phyloP scores from a whole-genome alignment of 2,888 invertebrate genomes.

The Sarcophaga subvicina region DNA sequence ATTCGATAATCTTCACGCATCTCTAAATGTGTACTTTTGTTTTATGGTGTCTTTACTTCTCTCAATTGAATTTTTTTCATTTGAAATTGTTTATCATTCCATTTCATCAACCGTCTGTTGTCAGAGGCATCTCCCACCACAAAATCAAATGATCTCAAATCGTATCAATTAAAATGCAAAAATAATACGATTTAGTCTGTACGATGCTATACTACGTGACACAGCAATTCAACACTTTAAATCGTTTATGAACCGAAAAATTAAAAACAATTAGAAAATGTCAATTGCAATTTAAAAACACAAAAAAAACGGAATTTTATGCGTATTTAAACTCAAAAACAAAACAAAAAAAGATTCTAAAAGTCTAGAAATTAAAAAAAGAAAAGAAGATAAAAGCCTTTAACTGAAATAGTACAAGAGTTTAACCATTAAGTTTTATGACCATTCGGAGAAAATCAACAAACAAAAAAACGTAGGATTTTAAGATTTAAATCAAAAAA shows the following conservation, averaged over 20 bases:
- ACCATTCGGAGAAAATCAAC: constrained; percentile 19
- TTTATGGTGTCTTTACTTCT: background rate
- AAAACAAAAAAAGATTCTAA: constrained; percentile 8
- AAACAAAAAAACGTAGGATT: constrained; percentile 19
- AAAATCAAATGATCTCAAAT: constrained; percentile 16
- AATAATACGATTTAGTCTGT: constrained; percentile 47
- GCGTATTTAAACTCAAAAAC: constrained; percentile 16
- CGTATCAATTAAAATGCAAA: constrained; percentile 48
- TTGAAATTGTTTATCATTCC: background rate
- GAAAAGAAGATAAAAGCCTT: constrained; percentile 32
- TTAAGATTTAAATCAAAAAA: background rate
- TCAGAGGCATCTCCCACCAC: background rate
- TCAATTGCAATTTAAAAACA: constrained; percentile 46
- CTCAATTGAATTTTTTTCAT: background rate
- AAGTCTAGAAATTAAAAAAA: constrained; percentile 25
- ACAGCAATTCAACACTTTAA: constrained; percentile 39
- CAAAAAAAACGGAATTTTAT: constrained; percentile 12
- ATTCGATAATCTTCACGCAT: constrained; percentile 2
- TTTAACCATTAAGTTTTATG: constrained; percentile 42
- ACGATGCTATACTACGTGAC: constrained; percentile 9
- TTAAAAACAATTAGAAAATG: constrained; percentile 50
- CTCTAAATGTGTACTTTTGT: background rate
- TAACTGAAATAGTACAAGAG: constrained; percentile 38
- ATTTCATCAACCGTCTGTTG: background rate
- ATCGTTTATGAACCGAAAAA: constrained; percentile 27